Conservation (phyloP, 2,113 vertebrate genomes). For the Zosterops borbonicus region DNA sequence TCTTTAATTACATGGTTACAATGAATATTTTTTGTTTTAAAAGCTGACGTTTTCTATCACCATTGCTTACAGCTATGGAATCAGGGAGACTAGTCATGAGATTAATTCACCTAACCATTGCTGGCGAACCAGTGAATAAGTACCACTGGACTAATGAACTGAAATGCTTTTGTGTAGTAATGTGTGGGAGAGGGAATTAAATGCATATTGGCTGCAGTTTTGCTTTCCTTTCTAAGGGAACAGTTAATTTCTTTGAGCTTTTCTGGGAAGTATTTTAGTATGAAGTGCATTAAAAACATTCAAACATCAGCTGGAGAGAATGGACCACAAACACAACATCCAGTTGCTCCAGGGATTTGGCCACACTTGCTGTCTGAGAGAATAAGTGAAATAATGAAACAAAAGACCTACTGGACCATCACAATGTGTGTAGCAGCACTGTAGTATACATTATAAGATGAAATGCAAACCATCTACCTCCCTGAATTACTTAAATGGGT, state of each 20-base stretch:
- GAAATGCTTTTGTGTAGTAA: background rate
- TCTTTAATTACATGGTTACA: background rate
- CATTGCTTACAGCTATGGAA: background rate
- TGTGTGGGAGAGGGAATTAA: background rate
- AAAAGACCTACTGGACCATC: background rate
- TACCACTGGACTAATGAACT: background rate
- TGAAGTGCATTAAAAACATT: background rate
- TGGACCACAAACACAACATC: background rate
- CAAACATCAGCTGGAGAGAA: background rate
- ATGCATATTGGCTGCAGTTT: background rate
- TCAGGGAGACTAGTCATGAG: background rate
- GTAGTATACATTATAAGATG: background rate
- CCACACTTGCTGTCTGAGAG: background rate
- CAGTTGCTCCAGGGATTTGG: background rate
- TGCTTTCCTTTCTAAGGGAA: background rate
- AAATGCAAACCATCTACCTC: background rate
- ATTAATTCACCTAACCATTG: background rate
- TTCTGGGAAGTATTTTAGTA: background rate
- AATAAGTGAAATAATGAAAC: background rate
- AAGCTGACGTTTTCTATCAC: background rate
- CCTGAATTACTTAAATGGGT: background rate
- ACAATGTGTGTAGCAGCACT: background rate
- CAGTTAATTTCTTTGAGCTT: constrained; percentile 5
- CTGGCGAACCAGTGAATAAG: background rate
- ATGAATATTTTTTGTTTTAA: background rate